Base-by-base conservation (phyloP, 2,797 vertebrate species). In the Choloepus didactylus region DNA sequence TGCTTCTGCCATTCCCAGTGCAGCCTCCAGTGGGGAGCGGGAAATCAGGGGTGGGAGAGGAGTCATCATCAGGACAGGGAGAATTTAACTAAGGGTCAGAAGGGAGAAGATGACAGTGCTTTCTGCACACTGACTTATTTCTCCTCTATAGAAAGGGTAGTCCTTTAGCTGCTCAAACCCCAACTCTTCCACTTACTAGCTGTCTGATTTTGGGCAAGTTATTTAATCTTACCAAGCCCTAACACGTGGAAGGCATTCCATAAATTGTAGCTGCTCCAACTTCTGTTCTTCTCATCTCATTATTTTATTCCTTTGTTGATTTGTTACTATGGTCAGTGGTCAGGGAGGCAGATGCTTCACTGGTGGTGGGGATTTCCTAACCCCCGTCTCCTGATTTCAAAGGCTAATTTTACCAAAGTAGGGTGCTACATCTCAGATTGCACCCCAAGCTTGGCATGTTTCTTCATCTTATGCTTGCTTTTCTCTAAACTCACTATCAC, bases 401-500 rank as follows among this genome's bases (percentile, higher is more conserved):
- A 44, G 23, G 14, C 9, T 60, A 1, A 0, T 29, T 59, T 49
- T 49, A n/a, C 35, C n/a, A 27, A 3, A 11, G 11, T 69, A 29
- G 11, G 25, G 9, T 31, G 21, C 18, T 4, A 0, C 62, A 2
- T 21, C 64, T 64, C 23, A 3, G 11, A 0, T 29, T 1, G 5
- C 2, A 2, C n/a, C 19, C 31, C 29, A 23, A 5, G 23, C 38
- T 64, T 8, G 5, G 6, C 8, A 9, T 9, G 7, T 31, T 1
- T 1, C 54, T 59, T 85, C 62, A 8, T 23, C 27, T 19, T 18
- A 10, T 6, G 18, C 25, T 31, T 56, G 15, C 12, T 6, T 14
- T 31, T 81, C 46, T n/a, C 59, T 5, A 3, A 14, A 38, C 5
- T 75, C 21, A 11, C 51, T 15, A 0, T 10, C 1, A 0, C 54